These are phyloP conservation scores for Serranus cabrilla DNA, from an alignment of 2,797 vertebrate species.

Conservation along the genomic window DNA sequence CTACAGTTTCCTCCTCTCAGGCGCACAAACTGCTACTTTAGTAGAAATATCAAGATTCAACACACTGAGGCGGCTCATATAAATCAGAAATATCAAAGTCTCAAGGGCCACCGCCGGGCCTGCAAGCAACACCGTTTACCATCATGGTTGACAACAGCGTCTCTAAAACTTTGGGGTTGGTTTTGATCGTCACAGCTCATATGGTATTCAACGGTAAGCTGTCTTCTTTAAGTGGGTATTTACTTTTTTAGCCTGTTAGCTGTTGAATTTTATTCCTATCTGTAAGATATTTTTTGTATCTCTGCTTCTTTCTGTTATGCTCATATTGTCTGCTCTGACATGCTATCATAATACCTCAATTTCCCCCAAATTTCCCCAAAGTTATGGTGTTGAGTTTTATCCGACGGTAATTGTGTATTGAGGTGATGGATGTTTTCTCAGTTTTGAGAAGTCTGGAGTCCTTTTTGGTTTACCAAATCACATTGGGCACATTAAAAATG, in stretches of 20 bases:
- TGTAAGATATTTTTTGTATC: not conserved
- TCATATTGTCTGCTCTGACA: not conserved
- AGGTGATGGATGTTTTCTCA: not conserved
- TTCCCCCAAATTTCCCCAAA: not conserved
- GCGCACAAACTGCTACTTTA: slow-evolving; percentile 18
- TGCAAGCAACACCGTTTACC: slow-evolving; percentile 6
- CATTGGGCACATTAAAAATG: not conserved
- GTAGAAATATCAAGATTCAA: slow-evolving; percentile 18
- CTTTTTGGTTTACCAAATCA: slow-evolving; percentile 3
- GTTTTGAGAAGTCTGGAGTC: slow-evolving; percentile 17
- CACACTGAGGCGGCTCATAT: not conserved
- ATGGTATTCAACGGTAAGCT: slow-evolving; percentile 68
- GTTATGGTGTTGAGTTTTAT: not conserved
- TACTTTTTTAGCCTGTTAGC: not conserved
- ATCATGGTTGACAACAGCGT: slow-evolving; percentile 51
- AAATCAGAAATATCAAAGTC: not conserved
- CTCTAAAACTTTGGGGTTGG: slow-evolving; percentile 42
- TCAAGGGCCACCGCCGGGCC: not conserved
- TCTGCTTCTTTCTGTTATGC: not conserved
- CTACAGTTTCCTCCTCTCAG: slow-evolving; percentile 60
- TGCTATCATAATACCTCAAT: not conserved
- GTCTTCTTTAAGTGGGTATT: slow-evolving; percentile 5
- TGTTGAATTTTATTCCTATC: not conserved
- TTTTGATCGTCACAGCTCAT: slow-evolving; percentile 63
- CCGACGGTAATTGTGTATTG: not conserved